Evolutionary conservation across 2,888 invertebrate species (phyloP).

Genomic region (Cerceris rybyensis): DNA sequence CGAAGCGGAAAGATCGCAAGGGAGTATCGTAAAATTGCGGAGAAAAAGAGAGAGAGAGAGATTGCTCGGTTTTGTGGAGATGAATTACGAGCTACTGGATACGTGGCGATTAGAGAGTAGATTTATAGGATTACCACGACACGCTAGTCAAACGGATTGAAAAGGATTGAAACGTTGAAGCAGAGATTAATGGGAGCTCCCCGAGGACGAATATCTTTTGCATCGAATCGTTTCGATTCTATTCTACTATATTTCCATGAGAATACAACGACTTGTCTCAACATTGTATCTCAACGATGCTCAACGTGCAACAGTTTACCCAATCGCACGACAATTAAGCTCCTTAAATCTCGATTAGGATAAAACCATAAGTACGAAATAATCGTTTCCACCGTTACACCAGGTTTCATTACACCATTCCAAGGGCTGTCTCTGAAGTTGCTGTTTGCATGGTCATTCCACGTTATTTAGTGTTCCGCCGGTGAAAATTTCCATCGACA

Average conservation of each 20-base stretch:
- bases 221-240: no score
- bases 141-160: slow-evolving; percentile 6
- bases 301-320: no score
- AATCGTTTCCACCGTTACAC: no score
- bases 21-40: neutral
- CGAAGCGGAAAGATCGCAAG: neutral
- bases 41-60: neutral
- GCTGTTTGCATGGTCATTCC: slow-evolving; percentile 38
- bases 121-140: slow-evolving; percentile 44
- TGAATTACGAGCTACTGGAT: slow-evolving; percentile 51
- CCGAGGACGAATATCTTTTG: no score
- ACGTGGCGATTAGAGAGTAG: slow-evolving; percentile 36
- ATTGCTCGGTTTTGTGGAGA: slow-evolving; percentile 18
- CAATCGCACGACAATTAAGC: no score
- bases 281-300: no score
- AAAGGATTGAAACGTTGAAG: neutral
- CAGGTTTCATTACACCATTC: no score
- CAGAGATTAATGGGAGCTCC: slow-evolving; percentile 6
- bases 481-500: slow-evolving; percentile 46
- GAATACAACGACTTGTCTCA: no score
- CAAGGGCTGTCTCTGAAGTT: no score
- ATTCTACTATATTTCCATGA: no score
- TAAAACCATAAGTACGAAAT: no score
- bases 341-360: no score
- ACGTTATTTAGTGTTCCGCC: slow-evolving; percentile 35